These are phyloP conservation scores for Aromia moschata DNA, from an alignment of 2,888 invertebrate genomes.

Conservation along the genomic window DNA sequence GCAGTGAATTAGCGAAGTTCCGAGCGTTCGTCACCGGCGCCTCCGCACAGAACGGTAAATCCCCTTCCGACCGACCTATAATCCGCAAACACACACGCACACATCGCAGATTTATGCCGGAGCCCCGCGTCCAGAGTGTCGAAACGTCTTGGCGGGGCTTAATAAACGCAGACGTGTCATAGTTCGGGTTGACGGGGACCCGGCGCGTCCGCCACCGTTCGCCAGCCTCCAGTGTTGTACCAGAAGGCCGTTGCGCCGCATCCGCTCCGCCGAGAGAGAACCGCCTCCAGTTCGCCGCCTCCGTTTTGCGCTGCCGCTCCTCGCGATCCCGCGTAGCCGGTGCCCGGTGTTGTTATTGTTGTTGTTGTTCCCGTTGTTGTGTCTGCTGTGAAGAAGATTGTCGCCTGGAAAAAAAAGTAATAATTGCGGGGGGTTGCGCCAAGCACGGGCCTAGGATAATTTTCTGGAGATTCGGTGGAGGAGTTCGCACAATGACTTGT, in stretches of 20 bases:
- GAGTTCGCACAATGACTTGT: not conserved
- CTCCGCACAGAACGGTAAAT: constrained; percentile 1
- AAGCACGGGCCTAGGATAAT: too few species aligned
- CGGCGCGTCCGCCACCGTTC: constrained; percentile 39
- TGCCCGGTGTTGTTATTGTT: not conserved
- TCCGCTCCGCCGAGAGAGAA: constrained; percentile 26
- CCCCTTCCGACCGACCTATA: not conserved
- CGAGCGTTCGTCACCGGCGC: constrained; percentile 1
- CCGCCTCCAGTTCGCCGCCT: constrained; percentile 24
- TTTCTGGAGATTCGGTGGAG: not conserved
- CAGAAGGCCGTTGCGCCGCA: constrained; percentile 39
- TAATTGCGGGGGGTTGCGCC: too few species aligned
- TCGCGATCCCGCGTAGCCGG: constrained; percentile 2
- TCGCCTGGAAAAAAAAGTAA: too few species aligned
- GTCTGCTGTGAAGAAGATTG: not conserved
- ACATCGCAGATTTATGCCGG: constrained; percentile 28
- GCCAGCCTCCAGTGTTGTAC: constrained; percentile 45
- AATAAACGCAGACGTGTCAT: constrained; percentile 44
- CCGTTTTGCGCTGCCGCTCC: too few species aligned
- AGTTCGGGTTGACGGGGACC: constrained; percentile 44
- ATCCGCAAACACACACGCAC: constrained; percentile 13
- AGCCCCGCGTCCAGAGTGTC: constrained; percentile 27
- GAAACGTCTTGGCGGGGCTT: constrained; percentile 37
- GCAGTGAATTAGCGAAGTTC: not conserved
- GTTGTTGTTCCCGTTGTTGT: not conserved